A percentile compares a stretch with the other conserved stretches of the same genome.
phyloP scores from a whole-genome alignment of 2,113 vertebrate species.

The Strix aluco region DNA sequence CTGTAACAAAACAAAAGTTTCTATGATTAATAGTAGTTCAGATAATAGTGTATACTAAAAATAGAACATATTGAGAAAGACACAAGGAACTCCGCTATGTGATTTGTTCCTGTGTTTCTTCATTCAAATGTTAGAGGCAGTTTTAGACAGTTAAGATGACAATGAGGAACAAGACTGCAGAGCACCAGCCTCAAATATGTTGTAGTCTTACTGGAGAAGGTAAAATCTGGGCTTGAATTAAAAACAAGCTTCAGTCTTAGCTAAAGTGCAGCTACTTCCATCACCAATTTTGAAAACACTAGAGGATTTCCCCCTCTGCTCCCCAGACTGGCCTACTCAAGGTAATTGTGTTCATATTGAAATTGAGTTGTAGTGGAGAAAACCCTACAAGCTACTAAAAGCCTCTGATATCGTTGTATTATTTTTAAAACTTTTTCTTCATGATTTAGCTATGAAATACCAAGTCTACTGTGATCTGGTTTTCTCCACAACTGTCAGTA shows the following conservation, averaged over 20 bases:
- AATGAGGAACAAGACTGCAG: neutral
- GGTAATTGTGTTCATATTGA: neutral
- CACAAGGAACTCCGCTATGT: neutral
- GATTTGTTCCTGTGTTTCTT: neutral
- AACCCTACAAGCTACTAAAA: neutral
- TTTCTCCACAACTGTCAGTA: neutral
- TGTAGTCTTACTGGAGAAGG: neutral
- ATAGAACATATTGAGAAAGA: neutral
- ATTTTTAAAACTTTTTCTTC: neutral
- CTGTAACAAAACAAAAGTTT: neutral
- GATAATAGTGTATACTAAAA: neutral
- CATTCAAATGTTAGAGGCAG: neutral
- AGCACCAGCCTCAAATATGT: neutral
- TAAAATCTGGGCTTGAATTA: neutral
- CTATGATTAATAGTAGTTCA: neutral
- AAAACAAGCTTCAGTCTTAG: neutral
- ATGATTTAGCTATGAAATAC: neutral
- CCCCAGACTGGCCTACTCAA: neutral
- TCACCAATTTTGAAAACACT: neutral
- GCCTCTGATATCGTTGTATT: neutral
- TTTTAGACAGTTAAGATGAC: neutral
- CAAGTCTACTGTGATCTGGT: neutral
- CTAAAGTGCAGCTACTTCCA: neutral
- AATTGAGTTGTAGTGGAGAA: neutral
- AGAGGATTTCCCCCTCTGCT: neutral